Percentiles rank a stretch among this genome's conserved stretches.
Conservation (phyloP, 2,797 vertebrate genomes). For the Siniperca obscura region DNA sequence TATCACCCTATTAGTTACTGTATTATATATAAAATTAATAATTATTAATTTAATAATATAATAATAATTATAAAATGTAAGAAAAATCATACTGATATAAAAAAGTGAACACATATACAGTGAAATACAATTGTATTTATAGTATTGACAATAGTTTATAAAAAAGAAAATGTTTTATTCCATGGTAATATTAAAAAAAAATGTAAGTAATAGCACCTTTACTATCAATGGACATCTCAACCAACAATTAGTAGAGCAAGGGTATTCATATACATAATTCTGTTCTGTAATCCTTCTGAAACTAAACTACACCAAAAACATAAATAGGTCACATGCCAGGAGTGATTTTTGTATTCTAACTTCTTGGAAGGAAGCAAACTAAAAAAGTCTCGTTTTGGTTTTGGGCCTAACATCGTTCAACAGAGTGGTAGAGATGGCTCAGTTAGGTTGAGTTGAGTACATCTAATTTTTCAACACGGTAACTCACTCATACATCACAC, state of each 20-base stretch:
- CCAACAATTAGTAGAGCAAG: not conserved
- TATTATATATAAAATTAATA: not conserved
- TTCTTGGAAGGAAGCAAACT: not conserved
- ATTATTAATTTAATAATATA: too few species aligned
- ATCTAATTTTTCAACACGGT: not conserved
- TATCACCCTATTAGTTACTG: not conserved
- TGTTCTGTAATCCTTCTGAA: not conserved
- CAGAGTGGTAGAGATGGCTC: not conserved
- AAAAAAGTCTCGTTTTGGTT: not conserved
- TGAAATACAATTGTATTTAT: not conserved
- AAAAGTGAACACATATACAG: not conserved
- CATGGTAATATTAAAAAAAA: not conserved
- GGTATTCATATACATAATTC: not conserved
- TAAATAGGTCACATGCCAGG: not conserved
- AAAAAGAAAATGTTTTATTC: not conserved
- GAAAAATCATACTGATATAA: not conserved
- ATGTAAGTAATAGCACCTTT: not conserved
- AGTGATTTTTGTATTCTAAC: not conserved
- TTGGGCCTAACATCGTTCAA: not conserved
- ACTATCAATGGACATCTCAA: constrained; percentile 4
- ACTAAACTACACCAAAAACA: not conserved
- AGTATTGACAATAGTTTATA: too few species aligned
- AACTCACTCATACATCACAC: not conserved
- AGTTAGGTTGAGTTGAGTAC: not conserved
- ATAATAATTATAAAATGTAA: not conserved